These are phyloP conservation scores for Daphoenositta chrysoptera DNA, from an alignment of 2,113 vertebrate genomes.

Conservation along the genomic window DNA sequence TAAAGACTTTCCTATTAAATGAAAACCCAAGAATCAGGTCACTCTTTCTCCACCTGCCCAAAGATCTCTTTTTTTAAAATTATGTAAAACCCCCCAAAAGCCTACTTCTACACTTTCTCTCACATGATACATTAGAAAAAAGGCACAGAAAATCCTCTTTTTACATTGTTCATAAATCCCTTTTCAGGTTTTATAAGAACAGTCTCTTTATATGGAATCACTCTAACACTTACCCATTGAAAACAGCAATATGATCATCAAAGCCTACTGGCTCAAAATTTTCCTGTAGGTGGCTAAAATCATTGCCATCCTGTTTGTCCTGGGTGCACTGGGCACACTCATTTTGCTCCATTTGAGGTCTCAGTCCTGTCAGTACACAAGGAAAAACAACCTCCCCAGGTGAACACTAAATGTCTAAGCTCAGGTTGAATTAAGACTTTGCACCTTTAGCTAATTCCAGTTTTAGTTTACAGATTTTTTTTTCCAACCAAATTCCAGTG, in stretches of 20 bases:
- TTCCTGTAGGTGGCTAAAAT: neutral
- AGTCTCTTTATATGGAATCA: neutral
- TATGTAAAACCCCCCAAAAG: neutral
- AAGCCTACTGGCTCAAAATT: neutral
- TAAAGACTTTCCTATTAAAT: neutral
- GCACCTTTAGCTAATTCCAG: neutral
- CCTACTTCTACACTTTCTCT: neutral
- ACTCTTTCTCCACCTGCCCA: neutral
- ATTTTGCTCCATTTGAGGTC: neutral
- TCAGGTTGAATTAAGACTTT: neutral
- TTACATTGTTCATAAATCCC: neutral
- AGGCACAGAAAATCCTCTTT: neutral
- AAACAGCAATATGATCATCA: neutral
- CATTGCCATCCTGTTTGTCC: neutral
- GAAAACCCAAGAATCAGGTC: neutral
- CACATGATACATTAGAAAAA: neutral
- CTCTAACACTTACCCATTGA: neutral
- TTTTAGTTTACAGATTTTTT: neutral
- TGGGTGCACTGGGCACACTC: neutral
- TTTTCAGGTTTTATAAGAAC: neutral
- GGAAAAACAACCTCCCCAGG: neutral
- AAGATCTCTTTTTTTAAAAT: neutral
- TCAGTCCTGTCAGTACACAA: neutral
- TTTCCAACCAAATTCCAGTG: neutral
- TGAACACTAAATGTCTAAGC: neutral